phyloP scores from a whole-genome alignment of 2,888 invertebrate genomes.

The Heteromurus nitidus region DNA sequence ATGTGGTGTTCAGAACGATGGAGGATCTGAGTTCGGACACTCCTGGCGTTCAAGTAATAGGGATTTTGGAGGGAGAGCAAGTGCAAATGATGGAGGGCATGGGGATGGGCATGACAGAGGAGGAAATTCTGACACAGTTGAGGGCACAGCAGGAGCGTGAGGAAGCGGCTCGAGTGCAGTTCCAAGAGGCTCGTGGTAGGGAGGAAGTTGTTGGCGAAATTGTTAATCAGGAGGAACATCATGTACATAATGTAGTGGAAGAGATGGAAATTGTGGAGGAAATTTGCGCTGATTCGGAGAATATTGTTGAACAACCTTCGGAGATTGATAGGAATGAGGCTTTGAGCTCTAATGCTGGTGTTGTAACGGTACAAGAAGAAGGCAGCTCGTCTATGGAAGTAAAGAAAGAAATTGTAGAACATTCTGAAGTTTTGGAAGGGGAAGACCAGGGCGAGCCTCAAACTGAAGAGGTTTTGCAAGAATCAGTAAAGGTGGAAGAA shows the following conservation, averaged over 20 bases:
- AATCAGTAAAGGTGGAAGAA: too few species aligned
- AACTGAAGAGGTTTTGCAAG: too few species aligned
- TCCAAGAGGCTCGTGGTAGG: too few species aligned
- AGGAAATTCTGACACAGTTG: slow-evolving; percentile 26
- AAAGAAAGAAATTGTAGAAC: neutral
- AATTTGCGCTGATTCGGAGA: neutral
- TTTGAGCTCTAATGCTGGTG: too few species aligned
- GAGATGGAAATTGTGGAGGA: slow-evolving; percentile 15
- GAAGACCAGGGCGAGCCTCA: neutral
- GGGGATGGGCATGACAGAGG: slow-evolving; percentile 9
- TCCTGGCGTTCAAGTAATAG: slow-evolving; percentile 44
- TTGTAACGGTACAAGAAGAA: too few species aligned
- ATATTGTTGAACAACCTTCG: too few species aligned
- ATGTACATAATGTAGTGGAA: too few species aligned
- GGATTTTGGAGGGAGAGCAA: slow-evolving; percentile 16
- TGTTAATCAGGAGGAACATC: neutral
- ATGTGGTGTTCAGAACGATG: slow-evolving; percentile 51
- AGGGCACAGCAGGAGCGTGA: neutral
- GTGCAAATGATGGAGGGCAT: neutral
- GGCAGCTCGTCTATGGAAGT: too few species aligned
- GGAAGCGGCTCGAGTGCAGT: too few species aligned
- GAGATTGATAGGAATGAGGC: too few species aligned
- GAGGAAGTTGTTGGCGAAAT: slow-evolving; percentile 2
- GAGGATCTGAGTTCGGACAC: slow-evolving; percentile 37
- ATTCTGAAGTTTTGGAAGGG: neutral